These are phyloP conservation scores for Abscondita cerata DNA, from an alignment of 2,888 invertebrate genomes.

Conservation along the genomic window DNA sequence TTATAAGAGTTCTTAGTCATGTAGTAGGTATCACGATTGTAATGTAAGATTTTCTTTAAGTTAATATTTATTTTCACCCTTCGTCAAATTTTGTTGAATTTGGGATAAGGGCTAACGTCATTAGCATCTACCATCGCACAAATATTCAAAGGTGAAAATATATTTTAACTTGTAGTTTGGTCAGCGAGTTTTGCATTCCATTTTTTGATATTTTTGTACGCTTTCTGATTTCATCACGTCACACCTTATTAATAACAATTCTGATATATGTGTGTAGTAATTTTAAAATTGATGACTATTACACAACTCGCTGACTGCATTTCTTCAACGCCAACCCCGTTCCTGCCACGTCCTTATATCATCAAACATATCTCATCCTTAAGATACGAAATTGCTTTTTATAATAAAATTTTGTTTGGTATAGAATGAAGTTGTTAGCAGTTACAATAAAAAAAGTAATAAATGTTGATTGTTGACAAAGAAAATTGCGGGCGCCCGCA, in stretches of 20 bases:
- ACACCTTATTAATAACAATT: conserved; percentile 12
- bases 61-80: conserved; percentile 11
- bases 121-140: conserved; percentile 17
- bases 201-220: conserved; percentile 31
- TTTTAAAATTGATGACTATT: conserved; percentile 8
- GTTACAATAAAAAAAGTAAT: conserved; percentile 46
- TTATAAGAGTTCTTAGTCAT: conserved; percentile 47
- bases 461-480: conserved; percentile 52
- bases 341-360: conserved; percentile 26
- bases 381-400: conserved; percentile 52
- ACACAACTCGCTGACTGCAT: conserved; percentile 28
- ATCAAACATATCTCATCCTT: conserved; percentile 52
- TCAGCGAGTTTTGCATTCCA: conserved; percentile 41
- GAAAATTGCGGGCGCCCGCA: conserved; percentile 33
- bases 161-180: conserved; percentile 23
- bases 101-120: background rate
- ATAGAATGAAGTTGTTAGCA: conserved; percentile 51
- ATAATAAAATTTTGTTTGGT: conserved; percentile 48
- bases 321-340: conserved; percentile 7
- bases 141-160: conserved; percentile 18
- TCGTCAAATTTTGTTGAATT: background rate
- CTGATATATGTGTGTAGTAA: conserved; percentile 9
- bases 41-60: conserved; percentile 29
- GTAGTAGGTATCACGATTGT: conserved; percentile 42
- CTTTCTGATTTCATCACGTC: conserved; percentile 19